Conservation (phyloP, 2,888 invertebrate species). For the Drosophila kuntzei region DNA sequence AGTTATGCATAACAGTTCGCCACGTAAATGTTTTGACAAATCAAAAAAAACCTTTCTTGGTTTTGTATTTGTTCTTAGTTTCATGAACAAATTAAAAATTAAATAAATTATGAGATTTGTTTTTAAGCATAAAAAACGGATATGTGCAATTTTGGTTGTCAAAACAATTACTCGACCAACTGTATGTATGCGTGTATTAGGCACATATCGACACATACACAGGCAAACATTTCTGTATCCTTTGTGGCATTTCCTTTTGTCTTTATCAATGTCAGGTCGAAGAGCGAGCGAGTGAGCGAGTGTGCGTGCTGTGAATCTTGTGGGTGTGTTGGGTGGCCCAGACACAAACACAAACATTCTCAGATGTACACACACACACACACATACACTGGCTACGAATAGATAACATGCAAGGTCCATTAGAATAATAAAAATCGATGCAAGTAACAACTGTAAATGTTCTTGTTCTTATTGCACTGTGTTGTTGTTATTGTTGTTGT, state of each 20-base stretch:
- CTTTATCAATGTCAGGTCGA: slow-evolving; percentile 76
- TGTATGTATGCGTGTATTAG: slow-evolving; percentile 11
- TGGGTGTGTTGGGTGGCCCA: slow-evolving; percentile 45
- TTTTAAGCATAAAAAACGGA: background rate
- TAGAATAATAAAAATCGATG: slow-evolving; percentile 79
- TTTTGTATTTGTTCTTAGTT: background rate
- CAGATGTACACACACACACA: slow-evolving; percentile 47
- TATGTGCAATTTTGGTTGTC: background rate
- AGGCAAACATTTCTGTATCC: slow-evolving; percentile 71
- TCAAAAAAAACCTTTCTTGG: background rate
- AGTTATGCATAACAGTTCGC: background rate
- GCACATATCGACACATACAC: slow-evolving; percentile 24
- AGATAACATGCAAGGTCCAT: slow-evolving; percentile 69
- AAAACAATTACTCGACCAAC: background rate
- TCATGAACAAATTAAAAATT: background rate
- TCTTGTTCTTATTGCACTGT: slow-evolving; percentile 30
- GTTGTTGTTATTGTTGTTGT: too few species aligned
- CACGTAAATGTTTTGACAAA: background rate
- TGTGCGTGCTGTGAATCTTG: slow-evolving; percentile 42
- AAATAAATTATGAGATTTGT: background rate
- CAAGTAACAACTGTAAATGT: slow-evolving; percentile 48
- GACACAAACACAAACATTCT: slow-evolving; percentile 32
- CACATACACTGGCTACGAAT: slow-evolving; percentile 40
- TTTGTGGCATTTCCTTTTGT: slow-evolving; percentile 53
- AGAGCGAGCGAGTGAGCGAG: slow-evolving; percentile 56